phyloP scores from a whole-genome alignment of 2,113 vertebrate species.

The Perca fluviatilis region DNA sequence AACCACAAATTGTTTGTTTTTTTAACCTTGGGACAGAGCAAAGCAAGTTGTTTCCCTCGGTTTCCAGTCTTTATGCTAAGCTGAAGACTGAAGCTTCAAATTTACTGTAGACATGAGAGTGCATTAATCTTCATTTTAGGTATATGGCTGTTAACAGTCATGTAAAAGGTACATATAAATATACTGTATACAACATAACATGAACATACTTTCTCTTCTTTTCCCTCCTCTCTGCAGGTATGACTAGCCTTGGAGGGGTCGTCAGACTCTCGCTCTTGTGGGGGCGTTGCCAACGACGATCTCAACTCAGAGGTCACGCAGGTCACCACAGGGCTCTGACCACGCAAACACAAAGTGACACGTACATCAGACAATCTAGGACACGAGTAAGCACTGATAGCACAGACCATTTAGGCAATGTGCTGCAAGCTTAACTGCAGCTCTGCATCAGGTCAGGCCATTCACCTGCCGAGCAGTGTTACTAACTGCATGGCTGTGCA shows the following conservation, averaged over 20 bases:
- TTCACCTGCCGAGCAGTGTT: background rate
- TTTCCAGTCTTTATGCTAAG: background rate
- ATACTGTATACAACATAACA: background rate
- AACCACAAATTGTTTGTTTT: background rate
- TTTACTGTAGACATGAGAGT: background rate
- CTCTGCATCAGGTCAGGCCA: background rate
- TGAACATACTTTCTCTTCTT: background rate
- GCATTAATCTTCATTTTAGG: background rate
- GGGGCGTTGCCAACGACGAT: constrained; percentile 81
- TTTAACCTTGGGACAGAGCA: background rate
- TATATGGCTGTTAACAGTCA: background rate
- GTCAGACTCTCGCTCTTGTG: constrained; percentile 83
- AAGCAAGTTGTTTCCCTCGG: too few relatives aligned
- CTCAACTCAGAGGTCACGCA: constrained; percentile 88
- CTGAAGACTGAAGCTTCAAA: background rate
- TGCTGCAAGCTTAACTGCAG: constrained; percentile 15
- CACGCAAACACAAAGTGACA: constrained; percentile 7
- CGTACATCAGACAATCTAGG: background rate
- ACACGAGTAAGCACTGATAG: background rate
- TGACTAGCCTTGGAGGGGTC: constrained; percentile 94
- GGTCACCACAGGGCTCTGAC: constrained; percentile 84
- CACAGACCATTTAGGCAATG: constrained; percentile 1
- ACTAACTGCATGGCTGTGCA: constrained; percentile 21
- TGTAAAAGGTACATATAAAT: too few relatives aligned
- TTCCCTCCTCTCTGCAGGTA: constrained; percentile 86